These are phyloP conservation scores for Pterocles burchelli DNA, from an alignment of 2,113 vertebrate species.

Conservation along the genomic window DNA sequence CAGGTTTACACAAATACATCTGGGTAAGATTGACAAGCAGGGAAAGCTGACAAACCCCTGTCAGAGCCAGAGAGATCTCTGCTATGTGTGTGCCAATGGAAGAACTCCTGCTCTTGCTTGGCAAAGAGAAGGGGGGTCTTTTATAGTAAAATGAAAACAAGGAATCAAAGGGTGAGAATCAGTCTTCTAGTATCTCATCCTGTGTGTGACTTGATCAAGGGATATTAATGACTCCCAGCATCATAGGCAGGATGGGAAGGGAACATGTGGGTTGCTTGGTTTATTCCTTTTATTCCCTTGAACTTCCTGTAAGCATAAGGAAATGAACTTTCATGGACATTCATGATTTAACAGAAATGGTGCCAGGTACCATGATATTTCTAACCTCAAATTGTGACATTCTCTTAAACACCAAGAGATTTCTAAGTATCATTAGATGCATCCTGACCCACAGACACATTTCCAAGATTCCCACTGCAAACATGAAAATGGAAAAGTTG, in stretches of 20 bases:
- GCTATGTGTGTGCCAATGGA: neutral
- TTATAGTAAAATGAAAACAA: slow-evolving; percentile 13
- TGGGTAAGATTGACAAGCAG: neutral
- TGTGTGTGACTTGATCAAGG: slow-evolving; percentile 23
- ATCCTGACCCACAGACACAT: neutral
- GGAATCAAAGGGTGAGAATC: slow-evolving; percentile 24
- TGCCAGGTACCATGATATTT: neutral
- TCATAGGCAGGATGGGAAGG: neutral
- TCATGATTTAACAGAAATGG: neutral
- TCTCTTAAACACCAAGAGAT: neutral
- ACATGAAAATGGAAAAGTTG: neutral
- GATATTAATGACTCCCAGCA: neutral
- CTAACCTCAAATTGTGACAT: neutral
- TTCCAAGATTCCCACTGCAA: neutral
- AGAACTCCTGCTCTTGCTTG: neutral
- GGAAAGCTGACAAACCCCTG: neutral
- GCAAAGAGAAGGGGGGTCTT: slow-evolving; percentile 5
- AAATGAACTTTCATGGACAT: neutral
- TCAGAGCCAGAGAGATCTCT: neutral
- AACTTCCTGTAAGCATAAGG: neutral
- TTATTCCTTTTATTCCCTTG: neutral
- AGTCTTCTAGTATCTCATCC: slow-evolving; percentile 26
- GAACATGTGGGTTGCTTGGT: neutral
- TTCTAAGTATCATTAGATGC: neutral
- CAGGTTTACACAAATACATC: neutral